Conservation (phyloP, 35 echinoderm and acorn worm genomes). For the Acanthaster planci region DNA sequence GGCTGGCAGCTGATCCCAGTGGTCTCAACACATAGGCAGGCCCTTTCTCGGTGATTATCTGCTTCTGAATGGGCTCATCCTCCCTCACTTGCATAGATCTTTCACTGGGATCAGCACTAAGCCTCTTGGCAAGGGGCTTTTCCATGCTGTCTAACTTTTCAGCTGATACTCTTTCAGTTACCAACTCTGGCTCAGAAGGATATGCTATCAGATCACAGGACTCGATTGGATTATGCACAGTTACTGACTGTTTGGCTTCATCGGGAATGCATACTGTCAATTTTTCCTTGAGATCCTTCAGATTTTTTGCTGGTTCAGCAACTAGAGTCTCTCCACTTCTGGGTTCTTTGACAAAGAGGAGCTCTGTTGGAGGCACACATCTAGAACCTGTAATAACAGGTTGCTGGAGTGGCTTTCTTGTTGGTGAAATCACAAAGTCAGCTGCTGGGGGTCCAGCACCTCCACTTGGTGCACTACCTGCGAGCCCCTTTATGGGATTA, state of each 20-base stretch:
- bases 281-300: neutral
- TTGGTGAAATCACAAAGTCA: neutral
- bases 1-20: conserved; percentile 15
- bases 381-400: neutral
- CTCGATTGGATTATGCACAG: neutral
- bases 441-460: conserved; percentile 18
- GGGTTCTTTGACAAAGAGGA: conserved; percentile 21
- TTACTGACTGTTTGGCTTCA: conserved; percentile 4
- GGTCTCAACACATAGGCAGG: conserved; percentile 73
- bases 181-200: neutral
- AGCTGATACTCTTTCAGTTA: conserved; percentile 1
- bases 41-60: conserved; percentile 68
- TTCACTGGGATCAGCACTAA: neutral
- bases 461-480: neutral
- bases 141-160: neutral
- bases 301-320: neutral
- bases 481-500: neutral
- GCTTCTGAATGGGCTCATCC: conserved; percentile 8
- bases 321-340: conserved; percentile 11
- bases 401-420: neutral
- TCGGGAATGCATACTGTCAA: conserved; percentile 21
- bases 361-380: neutral
- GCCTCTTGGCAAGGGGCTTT: neutral
- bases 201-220: conserved; percentile 5
- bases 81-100: neutral